Evolutionary conservation across 2,797 vertebrate species (phyloP), one percentile per base, ranked within the genome.

Genomic region (Huso huso): DNA sequence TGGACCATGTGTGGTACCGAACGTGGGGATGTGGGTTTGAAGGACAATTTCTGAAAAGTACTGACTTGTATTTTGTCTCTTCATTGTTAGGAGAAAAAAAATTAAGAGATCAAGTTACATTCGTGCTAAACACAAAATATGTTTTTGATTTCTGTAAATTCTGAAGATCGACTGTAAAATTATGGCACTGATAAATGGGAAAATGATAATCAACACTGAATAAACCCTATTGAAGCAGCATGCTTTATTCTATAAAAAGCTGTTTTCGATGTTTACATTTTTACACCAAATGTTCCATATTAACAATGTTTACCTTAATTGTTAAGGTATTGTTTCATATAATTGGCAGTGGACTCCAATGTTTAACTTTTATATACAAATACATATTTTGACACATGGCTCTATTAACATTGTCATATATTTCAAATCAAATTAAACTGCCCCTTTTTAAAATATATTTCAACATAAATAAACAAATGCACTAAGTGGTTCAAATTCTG

Each of bases 121-220:
- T 37, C 37, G 37, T 37, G 37, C 37, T 37, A 82, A 84, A 85
- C 75, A 75, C 71, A 75, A 82, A 76, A 85, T 86, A 83, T 85
- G 80, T 82, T 84, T 82, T 77, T 78, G 73, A 79, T 84, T 82
- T 82, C 83, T 83, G 37, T 70, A 79, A 79, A 85, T 85, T 78
- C 77, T 81, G 78, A 83, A 87, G 81, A 86, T 87, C 77, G 82
- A 76, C 82, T 86, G 78, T 71, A 80, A 84, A 86, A 84, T 85
- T 83, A 86, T 76, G 82, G 49, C 81, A 78, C 78, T 82, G 81
- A 86, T 87, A 86, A 76, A 88, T 80, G 78, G 75, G 79, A 83
- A 84, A 82, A 81, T 78, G 78, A 74, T 81, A 82, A 87, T 86
- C 85, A 84, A 50, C 48, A 10, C 69, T 80, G 81, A 87, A 86